Evolutionary conservation across 2,113 vertebrate genomes (phyloP).

Genomic region (Rattus rattus): DNA sequence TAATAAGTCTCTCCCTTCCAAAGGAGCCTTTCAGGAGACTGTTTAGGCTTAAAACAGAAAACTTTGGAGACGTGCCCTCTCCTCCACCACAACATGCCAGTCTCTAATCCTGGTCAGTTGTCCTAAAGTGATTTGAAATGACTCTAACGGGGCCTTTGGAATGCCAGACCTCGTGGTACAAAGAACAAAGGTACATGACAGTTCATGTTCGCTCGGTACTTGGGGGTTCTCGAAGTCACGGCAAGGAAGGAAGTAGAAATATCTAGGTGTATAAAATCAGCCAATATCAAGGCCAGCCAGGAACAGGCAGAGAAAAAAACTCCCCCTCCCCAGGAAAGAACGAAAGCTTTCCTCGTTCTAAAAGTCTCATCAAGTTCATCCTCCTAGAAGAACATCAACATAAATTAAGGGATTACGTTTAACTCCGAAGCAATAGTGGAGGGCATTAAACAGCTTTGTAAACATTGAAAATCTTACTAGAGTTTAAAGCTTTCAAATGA

Average conservation of each 20-base stretch:
- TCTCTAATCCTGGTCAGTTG: not conserved
- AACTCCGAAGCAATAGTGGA: conserved; percentile 4
- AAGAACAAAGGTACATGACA: not conserved
- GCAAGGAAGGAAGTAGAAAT: not conserved
- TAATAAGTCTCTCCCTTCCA: not conserved
- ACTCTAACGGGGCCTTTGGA: not conserved
- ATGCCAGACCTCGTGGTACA: not conserved
- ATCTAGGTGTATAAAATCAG: not conserved
- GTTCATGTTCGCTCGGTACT: not conserved
- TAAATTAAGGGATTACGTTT: conserved; percentile 35
- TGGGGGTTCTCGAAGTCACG: not conserved
- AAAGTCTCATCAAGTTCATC: not conserved
- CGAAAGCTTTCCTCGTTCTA: not conserved
- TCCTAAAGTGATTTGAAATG: not conserved
- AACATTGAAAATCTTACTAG: conserved; percentile 31
- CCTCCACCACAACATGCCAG: not conserved
- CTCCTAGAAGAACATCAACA: conserved; percentile 45
- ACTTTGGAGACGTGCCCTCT: not conserved
- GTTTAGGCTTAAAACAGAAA: conserved; percentile 23
- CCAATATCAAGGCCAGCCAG: not conserved
- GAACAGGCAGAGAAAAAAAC: not conserved
- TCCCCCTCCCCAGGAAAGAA: conserved; percentile 2
- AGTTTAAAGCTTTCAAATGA: conserved; percentile 44
- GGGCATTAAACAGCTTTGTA: conserved; percentile 36
- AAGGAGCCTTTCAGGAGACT: conserved; percentile 11